Base-by-base conservation (phyloP, 2,113 vertebrate species). In the Coryphaenoides rupestris region DNA sequence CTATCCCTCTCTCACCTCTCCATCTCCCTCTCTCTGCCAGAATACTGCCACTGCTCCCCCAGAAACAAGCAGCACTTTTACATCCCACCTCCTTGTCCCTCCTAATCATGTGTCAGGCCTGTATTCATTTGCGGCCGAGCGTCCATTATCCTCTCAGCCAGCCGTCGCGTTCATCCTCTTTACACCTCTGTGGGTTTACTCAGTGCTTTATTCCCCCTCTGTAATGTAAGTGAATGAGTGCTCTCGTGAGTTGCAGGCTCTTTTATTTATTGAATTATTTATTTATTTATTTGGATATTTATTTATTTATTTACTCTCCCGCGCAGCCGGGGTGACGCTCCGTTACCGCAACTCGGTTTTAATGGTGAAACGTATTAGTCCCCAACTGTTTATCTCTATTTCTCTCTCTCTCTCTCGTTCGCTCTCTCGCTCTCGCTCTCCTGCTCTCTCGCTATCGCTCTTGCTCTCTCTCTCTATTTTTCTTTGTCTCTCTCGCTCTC, bases 141-240 rank as follows among this genome's bases (percentile, higher is more conserved):
- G 58, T n/a, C 64, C 62, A 19, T 65, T 76, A 22, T 66, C 60
- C 47, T 55, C 55, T 9, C 33, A 40, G 33, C 33, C 33, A 40
- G 9, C 33, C 2, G 9, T 40, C 33, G n/a, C 68, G 60, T 80
- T 74, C 73, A 73, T 75, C 72, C 47, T 46, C 77, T 81, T 74
- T 65, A 64, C 62, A 65, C 56, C 40, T 78, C 75, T 68, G 80
- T 72, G 62, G 63, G 26, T 73, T 84, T 79, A 69, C 82, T 79
- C 77, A 65, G 78, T 69, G 79, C 85, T 85, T 85, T 66, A 82
- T 84, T 76, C 28, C n/a, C 17, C 26, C 72, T 28, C 60, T 75
- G n/a, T 72, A 82, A 77, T 63, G 58, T 66, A 58, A 40, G 83
- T 80, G 77, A 72, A 75, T 72, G 47, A 55, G 69, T 60, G 24